Conservation (phyloP, 2,797 vertebrate genomes). For the Gorsachius magnificus region DNA sequence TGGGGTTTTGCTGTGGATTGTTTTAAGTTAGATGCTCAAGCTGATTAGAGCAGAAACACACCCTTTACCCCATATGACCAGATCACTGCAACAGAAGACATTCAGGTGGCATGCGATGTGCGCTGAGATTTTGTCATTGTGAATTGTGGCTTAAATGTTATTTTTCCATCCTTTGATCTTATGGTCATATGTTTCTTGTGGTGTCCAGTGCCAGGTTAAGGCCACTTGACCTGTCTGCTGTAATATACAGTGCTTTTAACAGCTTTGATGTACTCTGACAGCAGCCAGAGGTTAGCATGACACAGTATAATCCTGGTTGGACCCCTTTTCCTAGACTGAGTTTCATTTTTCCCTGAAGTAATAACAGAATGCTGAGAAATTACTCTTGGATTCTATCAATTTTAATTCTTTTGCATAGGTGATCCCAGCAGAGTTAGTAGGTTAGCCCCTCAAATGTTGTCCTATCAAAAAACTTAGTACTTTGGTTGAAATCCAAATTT, state of each 20-base stretch:
- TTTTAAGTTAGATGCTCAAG: neutral
- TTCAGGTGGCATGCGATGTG: neutral
- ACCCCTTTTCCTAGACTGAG: rapidly evolving
- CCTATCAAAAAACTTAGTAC: neutral
- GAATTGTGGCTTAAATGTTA: neutral
- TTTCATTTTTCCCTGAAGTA: neutral
- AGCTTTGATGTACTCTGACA: neutral
- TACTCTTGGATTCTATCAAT: neutral
- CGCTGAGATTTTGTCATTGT: neutral
- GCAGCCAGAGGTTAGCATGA: neutral
- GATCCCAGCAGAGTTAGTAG: neutral
- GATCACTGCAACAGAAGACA: neutral
- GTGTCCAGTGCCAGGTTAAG: neutral
- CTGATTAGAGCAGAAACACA: neutral
- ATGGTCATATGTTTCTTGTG: neutral
- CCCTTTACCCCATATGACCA: neutral
- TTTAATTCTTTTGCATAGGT: neutral
- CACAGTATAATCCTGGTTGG: neutral
- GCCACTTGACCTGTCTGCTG: neutral
- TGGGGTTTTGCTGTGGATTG: neutral
- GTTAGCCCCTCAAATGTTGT: neutral
- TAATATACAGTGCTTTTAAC: neutral
- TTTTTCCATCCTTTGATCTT: neutral
- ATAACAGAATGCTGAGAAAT: neutral
- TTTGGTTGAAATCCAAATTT: neutral